Evolutionary conservation across 2,113 vertebrate genomes (phyloP).

Genomic region (Nesoenas mayeri): DNA sequence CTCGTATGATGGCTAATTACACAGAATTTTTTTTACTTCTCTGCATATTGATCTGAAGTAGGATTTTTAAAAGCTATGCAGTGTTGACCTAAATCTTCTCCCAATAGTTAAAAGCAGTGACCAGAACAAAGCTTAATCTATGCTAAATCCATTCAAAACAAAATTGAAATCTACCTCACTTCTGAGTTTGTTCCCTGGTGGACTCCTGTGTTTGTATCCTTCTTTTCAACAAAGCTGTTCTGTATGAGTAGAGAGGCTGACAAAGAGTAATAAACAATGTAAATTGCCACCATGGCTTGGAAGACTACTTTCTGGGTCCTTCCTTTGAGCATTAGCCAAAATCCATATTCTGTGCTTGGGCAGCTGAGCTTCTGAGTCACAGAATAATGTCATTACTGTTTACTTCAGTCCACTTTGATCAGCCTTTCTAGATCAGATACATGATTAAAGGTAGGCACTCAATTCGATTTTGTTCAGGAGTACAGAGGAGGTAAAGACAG

Average conservation of each 20-base stretch:
- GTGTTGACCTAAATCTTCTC: neutral
- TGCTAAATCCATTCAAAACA: neutral
- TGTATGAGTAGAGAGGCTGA: neutral
- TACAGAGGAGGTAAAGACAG: slow-evolving; percentile 6
- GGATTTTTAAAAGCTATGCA: neutral
- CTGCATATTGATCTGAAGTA: neutral
- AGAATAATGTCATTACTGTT: slow-evolving; percentile 14
- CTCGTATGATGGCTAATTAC: neutral
- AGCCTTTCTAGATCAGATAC: neutral
- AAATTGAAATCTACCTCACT: neutral
- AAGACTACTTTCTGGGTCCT: neutral
- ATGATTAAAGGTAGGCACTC: neutral
- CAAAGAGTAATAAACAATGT: neutral
- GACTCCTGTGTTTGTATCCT: neutral
- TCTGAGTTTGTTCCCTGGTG: neutral
- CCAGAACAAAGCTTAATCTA: neutral
- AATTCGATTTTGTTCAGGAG: neutral
- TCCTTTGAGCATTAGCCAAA: neutral
- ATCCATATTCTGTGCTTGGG: neutral
- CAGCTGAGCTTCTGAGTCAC: slow-evolving; percentile 12
- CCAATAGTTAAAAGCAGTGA: neutral
- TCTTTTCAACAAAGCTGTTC: neutral
- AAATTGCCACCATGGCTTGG: neutral
- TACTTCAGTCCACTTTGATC: slow-evolving; percentile 35
- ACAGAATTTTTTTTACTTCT: neutral